Evolutionary conservation across 2,888 invertebrate species (phyloP).

Genomic region (Caenorhabditis auriculariae): DNA sequence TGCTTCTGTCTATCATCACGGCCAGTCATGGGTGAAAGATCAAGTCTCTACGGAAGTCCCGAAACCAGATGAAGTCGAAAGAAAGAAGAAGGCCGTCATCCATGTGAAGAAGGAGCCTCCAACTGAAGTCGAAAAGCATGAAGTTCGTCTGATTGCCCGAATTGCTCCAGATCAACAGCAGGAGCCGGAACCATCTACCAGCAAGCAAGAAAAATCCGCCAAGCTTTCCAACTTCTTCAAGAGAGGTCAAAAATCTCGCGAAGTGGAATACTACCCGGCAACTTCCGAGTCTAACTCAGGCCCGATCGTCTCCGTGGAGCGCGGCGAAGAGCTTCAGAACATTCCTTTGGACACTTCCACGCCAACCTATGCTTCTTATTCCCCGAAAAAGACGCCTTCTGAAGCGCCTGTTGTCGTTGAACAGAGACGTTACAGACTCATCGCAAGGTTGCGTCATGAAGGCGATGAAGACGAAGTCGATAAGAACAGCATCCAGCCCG

Average conservation of each 20-base stretch:
- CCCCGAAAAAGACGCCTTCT: no score
- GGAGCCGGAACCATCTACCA: constrained; percentile 2
- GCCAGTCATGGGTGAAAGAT: constrained; percentile 5
- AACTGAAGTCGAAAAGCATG: not conserved
- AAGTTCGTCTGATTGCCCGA: constrained; percentile 25
- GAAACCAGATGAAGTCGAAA: constrained; percentile 1
- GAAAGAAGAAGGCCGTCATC: constrained; percentile 7
- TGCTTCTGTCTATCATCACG: constrained; percentile 27
- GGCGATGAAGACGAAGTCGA: constrained; percentile 31
- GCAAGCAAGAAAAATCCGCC: constrained; percentile 1
- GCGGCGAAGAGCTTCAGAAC: constrained; percentile 12
- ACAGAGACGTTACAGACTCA: constrained; percentile 13
- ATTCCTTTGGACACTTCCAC: constrained; percentile 5
- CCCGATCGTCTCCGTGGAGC: constrained; percentile 7
- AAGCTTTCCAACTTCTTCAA: constrained; percentile 1
- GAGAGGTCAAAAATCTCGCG: not conserved
- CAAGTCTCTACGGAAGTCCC: not conserved
- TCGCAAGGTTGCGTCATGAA: constrained; percentile 24
- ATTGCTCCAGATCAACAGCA: constrained; percentile 1
- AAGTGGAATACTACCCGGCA: constrained; percentile 1
- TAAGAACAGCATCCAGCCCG: constrained; percentile 11
- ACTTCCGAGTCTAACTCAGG: constrained; percentile 9
- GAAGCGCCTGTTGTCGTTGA: not conserved
- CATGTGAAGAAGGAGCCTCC: constrained; percentile 2
- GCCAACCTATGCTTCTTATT: not conserved